Conservation (phyloP, 2,113 vertebrate genomes). For the Platichthys stellatus region DNA sequence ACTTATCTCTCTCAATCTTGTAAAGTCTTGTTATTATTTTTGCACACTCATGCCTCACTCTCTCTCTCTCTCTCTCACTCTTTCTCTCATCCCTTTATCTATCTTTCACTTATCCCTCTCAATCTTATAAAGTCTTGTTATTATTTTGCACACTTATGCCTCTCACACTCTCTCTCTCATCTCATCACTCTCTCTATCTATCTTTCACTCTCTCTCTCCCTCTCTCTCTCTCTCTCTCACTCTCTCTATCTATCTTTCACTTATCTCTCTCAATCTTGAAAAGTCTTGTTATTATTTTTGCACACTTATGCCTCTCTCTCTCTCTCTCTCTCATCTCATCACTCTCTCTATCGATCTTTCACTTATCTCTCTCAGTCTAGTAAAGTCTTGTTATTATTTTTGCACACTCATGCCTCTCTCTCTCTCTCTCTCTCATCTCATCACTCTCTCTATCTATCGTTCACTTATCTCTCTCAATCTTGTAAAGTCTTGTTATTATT, state of each 20-base stretch:
- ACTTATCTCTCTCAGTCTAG: too few species aligned
- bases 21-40: conserved; percentile 29
- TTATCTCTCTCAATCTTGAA: not conserved
- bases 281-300: too few species aligned
- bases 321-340: too few species aligned
- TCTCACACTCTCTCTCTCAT: conserved; percentile 2
- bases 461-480: too few species aligned
- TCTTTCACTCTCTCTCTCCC: not conserved
- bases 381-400: too few species aligned
- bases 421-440: not conserved
- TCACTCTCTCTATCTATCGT: not conserved
- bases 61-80: not conserved
- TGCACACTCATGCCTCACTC: conserved; percentile 11
- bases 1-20: not conserved
- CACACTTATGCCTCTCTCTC: too few species aligned
- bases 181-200: not conserved
- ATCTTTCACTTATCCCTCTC: not conserved
- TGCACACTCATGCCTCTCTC: too few species aligned
- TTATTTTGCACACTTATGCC: conserved; percentile 22
- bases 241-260: too few species aligned
- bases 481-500: too few species aligned
- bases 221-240: too few species aligned
- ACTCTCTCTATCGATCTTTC: too few species aligned
- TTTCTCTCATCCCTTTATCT: not conserved
- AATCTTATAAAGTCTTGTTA: conserved; percentile 4